A percentile compares a stretch with the other conserved stretches of the same genome.
phyloP scores from a whole-genome alignment of 30 jellyfish, hydroid and myxozoan genomes.

The Pelagia noctiluca region DNA sequence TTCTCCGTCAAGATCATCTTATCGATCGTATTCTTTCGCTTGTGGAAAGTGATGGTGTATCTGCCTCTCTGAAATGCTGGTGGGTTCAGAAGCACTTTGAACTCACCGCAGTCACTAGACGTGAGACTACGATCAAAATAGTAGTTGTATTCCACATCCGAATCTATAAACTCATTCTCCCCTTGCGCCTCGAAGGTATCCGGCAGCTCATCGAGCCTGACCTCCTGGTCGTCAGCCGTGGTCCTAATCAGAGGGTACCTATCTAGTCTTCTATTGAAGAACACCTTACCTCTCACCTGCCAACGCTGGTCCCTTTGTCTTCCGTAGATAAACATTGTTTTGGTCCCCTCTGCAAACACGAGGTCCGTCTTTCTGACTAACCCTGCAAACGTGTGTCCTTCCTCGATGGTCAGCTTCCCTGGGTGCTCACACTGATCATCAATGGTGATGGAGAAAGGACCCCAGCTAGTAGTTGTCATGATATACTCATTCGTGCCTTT shows the following conservation, averaged over 20 bases:
- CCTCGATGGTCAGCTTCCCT: constrained; percentile 23
- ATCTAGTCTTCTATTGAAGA: constrained; percentile 45
- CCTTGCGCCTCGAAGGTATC: constrained; percentile 16
- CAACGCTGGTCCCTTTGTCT: constrained; percentile 4
- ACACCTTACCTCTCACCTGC: constrained; percentile 18
- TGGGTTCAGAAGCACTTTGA: constrained; percentile 27
- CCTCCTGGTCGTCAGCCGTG: not conserved
- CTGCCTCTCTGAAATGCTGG: constrained; percentile 46
- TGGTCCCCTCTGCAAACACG: constrained; percentile 7
- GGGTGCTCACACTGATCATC: constrained; percentile 39
- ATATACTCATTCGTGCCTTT: constrained; percentile 40
- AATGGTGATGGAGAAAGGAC: constrained; percentile 22
- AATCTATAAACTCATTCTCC: not conserved
- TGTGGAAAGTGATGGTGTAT: not conserved
- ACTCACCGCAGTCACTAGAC: not conserved
- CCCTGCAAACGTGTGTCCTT: constrained; percentile 3
- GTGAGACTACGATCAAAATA: constrained; percentile 30
- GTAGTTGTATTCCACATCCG: constrained; percentile 5
- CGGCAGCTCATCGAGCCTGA: constrained; percentile 7
- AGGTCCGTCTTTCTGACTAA: constrained; percentile 14
- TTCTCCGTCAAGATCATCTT: constrained; percentile 25
- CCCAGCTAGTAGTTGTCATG: constrained; percentile 22
- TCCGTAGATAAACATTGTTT: constrained; percentile 26
- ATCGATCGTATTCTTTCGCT: constrained; percentile 23
- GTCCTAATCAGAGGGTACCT: constrained; percentile 33